A percentile compares a stretch with the other conserved stretches of the same genome.
Evolutionary conservation across 2,113 vertebrate genomes (phyloP).

Genomic region (Tenrec ecaudatus): DNA sequence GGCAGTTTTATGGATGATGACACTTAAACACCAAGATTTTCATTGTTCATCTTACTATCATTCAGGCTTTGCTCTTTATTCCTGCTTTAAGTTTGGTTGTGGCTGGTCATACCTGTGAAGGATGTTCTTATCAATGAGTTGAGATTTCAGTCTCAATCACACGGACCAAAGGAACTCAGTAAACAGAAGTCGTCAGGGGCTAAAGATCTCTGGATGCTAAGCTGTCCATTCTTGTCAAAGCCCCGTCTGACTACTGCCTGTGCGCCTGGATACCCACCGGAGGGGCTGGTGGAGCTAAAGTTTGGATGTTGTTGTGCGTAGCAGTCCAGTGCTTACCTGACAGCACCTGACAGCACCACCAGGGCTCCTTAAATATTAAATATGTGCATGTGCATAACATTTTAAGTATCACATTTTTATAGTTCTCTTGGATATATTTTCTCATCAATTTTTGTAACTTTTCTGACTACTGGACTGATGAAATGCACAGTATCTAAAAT

Average conservation of each 20-base stretch:
- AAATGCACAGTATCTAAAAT: conserved; percentile 7
- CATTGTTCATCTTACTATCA: background rate
- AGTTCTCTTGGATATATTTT: too few relatives aligned
- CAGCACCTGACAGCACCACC: too few relatives aligned
- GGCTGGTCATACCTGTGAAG: background rate
- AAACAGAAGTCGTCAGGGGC: background rate
- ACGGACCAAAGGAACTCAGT: background rate
- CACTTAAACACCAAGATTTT: background rate
- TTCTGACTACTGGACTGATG: background rate
- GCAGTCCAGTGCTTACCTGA: too few relatives aligned
- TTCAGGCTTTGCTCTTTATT: background rate
- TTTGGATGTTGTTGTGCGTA: too few relatives aligned
- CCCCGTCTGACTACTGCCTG: background rate
- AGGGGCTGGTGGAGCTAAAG: too few relatives aligned
- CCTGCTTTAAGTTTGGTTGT: background rate
- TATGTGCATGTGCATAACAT: too few relatives aligned
- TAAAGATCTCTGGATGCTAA: background rate
- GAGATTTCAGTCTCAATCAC: background rate
- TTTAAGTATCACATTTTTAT: too few relatives aligned
- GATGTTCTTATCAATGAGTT: background rate
- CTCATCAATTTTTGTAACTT: background rate
- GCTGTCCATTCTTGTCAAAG: background rate
- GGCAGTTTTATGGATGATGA: background rate
- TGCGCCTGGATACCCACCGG: background rate
- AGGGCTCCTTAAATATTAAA: too few relatives aligned